phyloP scores from a whole-genome alignment of 2,113 vertebrate species.

The Lycocorax pyrrhopterus region DNA sequence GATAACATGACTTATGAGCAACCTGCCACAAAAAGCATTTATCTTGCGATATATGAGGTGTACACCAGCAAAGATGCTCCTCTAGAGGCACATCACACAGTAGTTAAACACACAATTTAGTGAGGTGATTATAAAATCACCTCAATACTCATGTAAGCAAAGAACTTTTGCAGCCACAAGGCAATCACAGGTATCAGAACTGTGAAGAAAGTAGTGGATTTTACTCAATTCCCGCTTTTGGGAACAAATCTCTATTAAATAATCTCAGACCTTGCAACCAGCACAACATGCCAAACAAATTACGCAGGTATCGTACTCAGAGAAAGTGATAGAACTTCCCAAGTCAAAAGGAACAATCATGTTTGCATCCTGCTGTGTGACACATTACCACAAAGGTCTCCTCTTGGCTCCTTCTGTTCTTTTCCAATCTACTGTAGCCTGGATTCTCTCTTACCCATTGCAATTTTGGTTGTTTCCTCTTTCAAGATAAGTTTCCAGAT shows the following conservation, averaged over 20 bases:
- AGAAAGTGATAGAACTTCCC: background rate
- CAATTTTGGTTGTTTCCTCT: conserved; percentile 55
- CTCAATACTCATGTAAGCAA: background rate
- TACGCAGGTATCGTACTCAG: background rate
- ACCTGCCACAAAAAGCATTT: background rate
- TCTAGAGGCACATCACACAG: background rate
- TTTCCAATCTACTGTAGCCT: conserved; percentile 30
- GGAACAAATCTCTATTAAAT: background rate
- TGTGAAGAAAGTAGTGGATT: background rate
- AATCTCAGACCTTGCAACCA: background rate
- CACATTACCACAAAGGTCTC: background rate
- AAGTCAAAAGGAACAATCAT: background rate
- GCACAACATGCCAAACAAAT: background rate
- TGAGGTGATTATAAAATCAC: conserved; percentile 3
- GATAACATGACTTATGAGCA: conserved; percentile 57
- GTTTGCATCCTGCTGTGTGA: background rate
- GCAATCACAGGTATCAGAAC: background rate
- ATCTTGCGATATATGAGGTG: background rate
- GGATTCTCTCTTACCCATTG: conserved; percentile 33
- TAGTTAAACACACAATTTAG: conserved; percentile 11
- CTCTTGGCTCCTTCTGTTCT: conserved; percentile 25
- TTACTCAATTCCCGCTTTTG: background rate
- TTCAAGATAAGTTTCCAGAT: conserved; percentile 66
- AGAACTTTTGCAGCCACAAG: background rate
- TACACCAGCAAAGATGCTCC: conserved; percentile 18